phyloP scores from a whole-genome alignment of 2,797 vertebrate species.

The Poecilia wingei region DNA sequence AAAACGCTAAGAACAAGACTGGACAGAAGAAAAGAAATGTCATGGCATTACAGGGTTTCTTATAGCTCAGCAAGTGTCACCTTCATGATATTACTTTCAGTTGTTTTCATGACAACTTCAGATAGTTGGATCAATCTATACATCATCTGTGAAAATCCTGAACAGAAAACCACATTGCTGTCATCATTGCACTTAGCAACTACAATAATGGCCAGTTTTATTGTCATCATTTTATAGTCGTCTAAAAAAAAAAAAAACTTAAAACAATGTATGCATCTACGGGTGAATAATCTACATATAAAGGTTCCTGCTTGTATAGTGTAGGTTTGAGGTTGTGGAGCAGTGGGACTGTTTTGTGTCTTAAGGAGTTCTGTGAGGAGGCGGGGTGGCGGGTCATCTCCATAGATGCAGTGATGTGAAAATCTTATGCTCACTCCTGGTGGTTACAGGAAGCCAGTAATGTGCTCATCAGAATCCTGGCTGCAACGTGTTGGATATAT shows the following conservation, averaged over 20 bases:
- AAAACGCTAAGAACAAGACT: constrained; percentile 7
- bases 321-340: neutral
- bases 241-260: neutral
- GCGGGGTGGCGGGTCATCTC: too few relatives aligned
- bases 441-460: too few relatives aligned
- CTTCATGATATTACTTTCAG: neutral
- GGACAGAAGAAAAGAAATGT: constrained; percentile 6
- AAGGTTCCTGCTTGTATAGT: neutral
- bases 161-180: neutral
- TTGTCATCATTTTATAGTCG: neutral
- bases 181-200: neutral
- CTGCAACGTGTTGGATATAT: neutral
- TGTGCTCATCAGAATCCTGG: too few relatives aligned
- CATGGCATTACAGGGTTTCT: neutral
- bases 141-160: neutral
- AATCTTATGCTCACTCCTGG: too few relatives aligned
- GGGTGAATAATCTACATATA: neutral
- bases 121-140: neutral
- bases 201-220: neutral
- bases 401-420: too few relatives aligned
- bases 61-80: neutral
- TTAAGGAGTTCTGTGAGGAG: too few relatives aligned
- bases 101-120: neutral
- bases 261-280: neutral
- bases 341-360: too few relatives aligned